A percentile compares a stretch with the other conserved stretches of the same genome.
phyloP scores from a whole-genome alignment of 2,888 invertebrate species.

The Salticus scenicus region DNA sequence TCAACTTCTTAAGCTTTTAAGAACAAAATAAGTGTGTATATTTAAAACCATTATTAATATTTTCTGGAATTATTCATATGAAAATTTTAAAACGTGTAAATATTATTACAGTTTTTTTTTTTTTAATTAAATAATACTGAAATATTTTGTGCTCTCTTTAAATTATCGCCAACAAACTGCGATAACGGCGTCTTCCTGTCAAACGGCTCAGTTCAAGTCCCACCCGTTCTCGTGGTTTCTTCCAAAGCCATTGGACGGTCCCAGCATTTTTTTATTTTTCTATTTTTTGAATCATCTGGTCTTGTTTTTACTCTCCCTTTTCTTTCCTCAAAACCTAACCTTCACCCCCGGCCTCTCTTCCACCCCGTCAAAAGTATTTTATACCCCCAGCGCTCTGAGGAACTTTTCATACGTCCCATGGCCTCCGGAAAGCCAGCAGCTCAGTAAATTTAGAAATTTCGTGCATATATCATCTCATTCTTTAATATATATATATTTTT shows the following conservation, averaged over 20 bases:
- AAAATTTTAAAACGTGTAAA: too few species aligned
- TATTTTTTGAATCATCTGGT: conserved; percentile 46
- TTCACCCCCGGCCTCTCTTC: conserved; percentile 26
- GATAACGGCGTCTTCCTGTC: conserved; percentile 15
- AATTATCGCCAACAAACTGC: neutral
- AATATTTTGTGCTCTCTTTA: too few species aligned
- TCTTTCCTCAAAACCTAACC: conserved; percentile 45
- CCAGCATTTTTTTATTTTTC: neutral
- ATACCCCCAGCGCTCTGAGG: conserved; percentile 31
- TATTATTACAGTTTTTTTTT: too few species aligned
- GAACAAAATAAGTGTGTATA: too few species aligned
- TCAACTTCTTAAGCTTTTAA: too few species aligned
- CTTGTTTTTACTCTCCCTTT: conserved; percentile 52
- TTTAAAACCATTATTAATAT: too few species aligned
- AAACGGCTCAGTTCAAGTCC: conserved; percentile 8
- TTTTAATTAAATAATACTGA: too few species aligned
- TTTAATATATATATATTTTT: too few species aligned
- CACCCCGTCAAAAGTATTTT: conserved; percentile 44
- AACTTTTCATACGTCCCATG: conserved; percentile 29
- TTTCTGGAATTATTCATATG: too few species aligned
- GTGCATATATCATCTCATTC: neutral
- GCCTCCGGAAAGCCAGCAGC: conserved; percentile 39
- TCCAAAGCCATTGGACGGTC: conserved; percentile 55
- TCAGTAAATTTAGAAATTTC: neutral
- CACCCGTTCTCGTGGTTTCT: conserved; percentile 42